A percentile compares a stretch with the other conserved stretches of the same genome.
Evolutionary conservation across 2,113 vertebrate species (phyloP).

Genomic region (Microtus oregoni): DNA sequence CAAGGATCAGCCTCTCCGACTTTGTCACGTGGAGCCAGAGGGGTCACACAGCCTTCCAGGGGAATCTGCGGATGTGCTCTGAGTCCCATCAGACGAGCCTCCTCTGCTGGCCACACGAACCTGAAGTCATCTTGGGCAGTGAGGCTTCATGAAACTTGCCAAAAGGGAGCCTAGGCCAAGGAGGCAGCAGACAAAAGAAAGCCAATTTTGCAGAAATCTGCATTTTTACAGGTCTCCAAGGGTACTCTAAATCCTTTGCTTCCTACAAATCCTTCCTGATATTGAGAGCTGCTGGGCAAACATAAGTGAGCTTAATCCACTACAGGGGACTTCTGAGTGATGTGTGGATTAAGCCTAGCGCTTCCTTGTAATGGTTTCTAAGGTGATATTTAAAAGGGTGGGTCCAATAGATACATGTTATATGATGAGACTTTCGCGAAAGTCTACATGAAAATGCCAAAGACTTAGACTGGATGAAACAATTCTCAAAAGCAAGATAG

Average conservation of each 20-base stretch:
- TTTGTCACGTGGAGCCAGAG: background rate
- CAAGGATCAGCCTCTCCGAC: background rate
- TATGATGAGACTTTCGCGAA: background rate
- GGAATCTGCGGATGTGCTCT: background rate
- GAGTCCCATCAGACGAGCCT: background rate
- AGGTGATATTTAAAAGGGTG: background rate
- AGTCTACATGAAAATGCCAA: constrained; percentile 11
- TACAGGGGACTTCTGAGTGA: background rate
- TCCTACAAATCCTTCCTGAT: background rate
- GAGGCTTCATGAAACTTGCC: background rate
- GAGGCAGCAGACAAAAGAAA: background rate
- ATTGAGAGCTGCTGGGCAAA: background rate
- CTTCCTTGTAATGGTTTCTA: background rate
- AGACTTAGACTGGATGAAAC: background rate
- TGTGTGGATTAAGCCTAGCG: background rate
- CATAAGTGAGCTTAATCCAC: background rate
- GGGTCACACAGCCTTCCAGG: background rate
- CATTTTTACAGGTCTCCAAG: background rate
- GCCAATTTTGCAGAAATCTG: background rate
- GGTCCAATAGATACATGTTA: background rate
- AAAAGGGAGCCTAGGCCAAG: background rate
- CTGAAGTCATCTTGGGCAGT: background rate
- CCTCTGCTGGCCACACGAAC: background rate
- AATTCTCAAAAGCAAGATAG: background rate
- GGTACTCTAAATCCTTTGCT: background rate